phyloP scores from a whole-genome alignment of 2,113 vertebrate genomes.

The Trematocara macrostoma region DNA sequence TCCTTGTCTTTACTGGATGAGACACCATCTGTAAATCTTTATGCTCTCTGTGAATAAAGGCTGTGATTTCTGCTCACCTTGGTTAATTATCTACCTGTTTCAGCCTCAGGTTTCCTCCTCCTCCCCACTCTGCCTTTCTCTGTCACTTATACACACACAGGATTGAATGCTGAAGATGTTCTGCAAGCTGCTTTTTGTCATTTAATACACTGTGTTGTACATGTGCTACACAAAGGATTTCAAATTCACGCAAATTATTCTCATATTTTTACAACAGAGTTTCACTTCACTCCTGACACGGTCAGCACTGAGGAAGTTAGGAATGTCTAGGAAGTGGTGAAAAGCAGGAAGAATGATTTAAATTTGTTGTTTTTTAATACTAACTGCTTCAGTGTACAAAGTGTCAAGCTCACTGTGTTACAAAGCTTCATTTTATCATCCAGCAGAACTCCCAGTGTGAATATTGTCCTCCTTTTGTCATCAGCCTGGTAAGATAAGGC shows the following conservation, averaged over 20 bases:
- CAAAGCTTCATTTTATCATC: slow-evolving; percentile 23
- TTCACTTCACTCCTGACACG: slow-evolving; percentile 4
- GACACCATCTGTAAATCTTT: slow-evolving; percentile 16
- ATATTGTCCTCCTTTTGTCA: slow-evolving; percentile 61
- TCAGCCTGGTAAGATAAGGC: slow-evolving; percentile 43
- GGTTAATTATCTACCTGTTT: slow-evolving; percentile 72
- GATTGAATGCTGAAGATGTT: not conserved
- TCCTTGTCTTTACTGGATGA: not conserved
- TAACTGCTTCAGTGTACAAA: not conserved
- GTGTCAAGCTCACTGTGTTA: not conserved
- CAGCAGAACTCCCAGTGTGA: slow-evolving; percentile 43
- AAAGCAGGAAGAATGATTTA: slow-evolving; percentile 25
- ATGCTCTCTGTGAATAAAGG: slow-evolving; percentile 24
- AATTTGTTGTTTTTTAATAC: not conserved
- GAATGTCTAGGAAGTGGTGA: slow-evolving; percentile 12
- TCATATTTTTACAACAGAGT: not conserved
- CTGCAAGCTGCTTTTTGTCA: not conserved
- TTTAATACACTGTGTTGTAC: not conserved
- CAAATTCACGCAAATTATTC: not conserved
- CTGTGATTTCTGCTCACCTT: slow-evolving; percentile 48
- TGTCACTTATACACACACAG: not conserved
- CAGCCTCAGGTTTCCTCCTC: slow-evolving; percentile 30
- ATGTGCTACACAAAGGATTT: not conserved
- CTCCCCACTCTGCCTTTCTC: not conserved
- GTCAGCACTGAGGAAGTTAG: slow-evolving; percentile 30